Evolutionary conservation across 1,140 invertebrate genomes (phyloP), one percentile per base, ranked within the genome.

Genomic region (Metaphire vulgaris): DNA sequence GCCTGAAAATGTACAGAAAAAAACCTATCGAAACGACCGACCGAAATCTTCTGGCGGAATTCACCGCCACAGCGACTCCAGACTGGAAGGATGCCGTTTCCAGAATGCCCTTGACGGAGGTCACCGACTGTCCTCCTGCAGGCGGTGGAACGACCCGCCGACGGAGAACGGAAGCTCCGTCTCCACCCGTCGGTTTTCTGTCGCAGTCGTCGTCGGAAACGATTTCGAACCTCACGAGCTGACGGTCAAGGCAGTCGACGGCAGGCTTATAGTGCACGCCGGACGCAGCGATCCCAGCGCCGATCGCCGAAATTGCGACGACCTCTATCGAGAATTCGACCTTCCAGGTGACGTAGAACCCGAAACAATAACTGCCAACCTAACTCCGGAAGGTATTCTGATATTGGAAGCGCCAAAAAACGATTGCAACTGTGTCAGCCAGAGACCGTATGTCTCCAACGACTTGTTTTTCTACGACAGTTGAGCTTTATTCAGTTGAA

Each of bases 221-320:
- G 74, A 78, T 16, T 85, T 83, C 76, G 82, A 81, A 68, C 84
- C 85, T 0, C 84, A 85, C 21, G 83, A 86, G 75, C 79, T 86
- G 33, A 80, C 82, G 1, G 83, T 86, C 12, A 84, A 84, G 78
- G 85, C 84, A 16, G 82, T 82, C 74, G 84, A 85, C 65, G 79
- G 81, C 72, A 85, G 84, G 76, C 74, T 86, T 34, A 81, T 85
- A 30, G 83, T 86, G 15, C 81, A 83, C 33, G 85, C 85, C 2
- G 80, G 82, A 69, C 67, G 26, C 67, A 31, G 2, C n/a, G n/a
- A 69, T 14, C n/a, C n/a, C 30, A 2, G 26, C 67, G n/a, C n/a
- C n/a, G n/a, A n/a, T n/a, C 14, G 2, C n/a, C 6, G 31, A 28
- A 2, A 69, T 26, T 2, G 67, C 26, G 67, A 6, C 67, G 67